A percentile compares a stretch with the other conserved stretches of the same genome.
These are phyloP conservation scores for Pammene fasciana DNA, from an alignment of 2,888 invertebrate species.

Conservation along the genomic window DNA sequence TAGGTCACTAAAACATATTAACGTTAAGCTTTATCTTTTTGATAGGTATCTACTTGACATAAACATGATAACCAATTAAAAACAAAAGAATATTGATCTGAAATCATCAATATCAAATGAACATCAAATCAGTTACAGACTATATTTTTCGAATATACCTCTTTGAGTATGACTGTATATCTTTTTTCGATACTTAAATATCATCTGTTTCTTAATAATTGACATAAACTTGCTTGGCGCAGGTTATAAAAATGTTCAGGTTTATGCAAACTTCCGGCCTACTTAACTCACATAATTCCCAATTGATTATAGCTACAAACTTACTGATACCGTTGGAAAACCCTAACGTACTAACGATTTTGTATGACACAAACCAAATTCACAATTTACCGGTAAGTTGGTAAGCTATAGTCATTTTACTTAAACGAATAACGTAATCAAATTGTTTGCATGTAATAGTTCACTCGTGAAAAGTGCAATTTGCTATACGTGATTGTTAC, in stretches of 20 bases:
- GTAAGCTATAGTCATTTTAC: neutral
- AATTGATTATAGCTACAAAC: conserved; percentile 13
- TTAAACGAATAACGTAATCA: conserved; percentile 19
- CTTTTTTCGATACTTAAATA: no score
- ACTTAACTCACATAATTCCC: conserved; percentile 1
- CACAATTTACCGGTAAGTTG: neutral
- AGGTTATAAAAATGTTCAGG: neutral
- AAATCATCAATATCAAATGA: no score
- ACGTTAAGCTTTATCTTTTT: no score
- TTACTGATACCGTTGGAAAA: conserved; percentile 11
- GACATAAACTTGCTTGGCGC: neutral
- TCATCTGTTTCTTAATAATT: neutral
- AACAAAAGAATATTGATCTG: no score
- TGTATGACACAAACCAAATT: neutral
- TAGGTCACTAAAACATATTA: no score
- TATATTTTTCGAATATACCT: no score
- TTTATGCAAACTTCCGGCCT: neutral
- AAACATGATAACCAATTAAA: no score
- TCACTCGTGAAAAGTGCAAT: conserved; percentile 37
- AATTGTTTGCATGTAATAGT: conserved; percentile 34
- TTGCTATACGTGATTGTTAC: conserved; percentile 23
- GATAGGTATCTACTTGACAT: no score
- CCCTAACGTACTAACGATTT: neutral
- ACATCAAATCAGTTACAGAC: no score
- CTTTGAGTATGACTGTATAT: no score